These are phyloP conservation scores for Contarinia nasturtii DNA, from an alignment of 1,140 invertebrate genomes.

Conservation along the genomic window DNA sequence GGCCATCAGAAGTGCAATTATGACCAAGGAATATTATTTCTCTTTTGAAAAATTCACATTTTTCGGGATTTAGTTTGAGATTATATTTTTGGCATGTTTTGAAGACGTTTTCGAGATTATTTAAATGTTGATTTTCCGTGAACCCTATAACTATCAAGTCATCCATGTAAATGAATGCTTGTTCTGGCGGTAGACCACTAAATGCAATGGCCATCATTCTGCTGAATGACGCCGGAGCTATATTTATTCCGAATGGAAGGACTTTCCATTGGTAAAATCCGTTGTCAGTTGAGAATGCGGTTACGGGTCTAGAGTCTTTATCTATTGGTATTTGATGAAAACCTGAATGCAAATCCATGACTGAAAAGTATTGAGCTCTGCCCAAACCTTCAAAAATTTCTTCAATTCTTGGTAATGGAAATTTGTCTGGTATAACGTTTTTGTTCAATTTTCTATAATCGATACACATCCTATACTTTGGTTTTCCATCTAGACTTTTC, in stretches of 20 bases:
- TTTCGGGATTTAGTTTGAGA: constrained; percentile 10
- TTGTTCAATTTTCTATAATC: constrained; percentile 6
- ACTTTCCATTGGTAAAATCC: too few relatives aligned
- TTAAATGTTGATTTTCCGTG: background rate
- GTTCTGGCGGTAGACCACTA: too few relatives aligned
- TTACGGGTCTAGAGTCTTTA: background rate
- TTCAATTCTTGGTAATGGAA: constrained; percentile 25
- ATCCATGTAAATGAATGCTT: too few relatives aligned
- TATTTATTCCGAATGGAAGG: too few relatives aligned
- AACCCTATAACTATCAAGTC: background rate
- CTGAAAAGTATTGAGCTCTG: constrained; percentile 15
- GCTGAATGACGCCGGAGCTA: too few relatives aligned
- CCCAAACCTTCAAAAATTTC: constrained; percentile 19
- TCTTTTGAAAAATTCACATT: constrained; percentile 8
- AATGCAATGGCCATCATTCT: too few relatives aligned
- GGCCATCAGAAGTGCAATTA: background rate
- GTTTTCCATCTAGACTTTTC: constrained; percentile 3
- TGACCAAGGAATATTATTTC: constrained; percentile 10
- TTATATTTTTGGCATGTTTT: background rate
- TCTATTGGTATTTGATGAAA: constrained; percentile 24
- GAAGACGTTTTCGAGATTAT: background rate
- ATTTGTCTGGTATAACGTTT: constrained; percentile 8
- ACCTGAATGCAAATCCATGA: constrained; percentile 22
- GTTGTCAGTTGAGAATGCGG: background rate
- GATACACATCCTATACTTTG: constrained; percentile 5